These are phyloP conservation scores for Synanceia verrucosa DNA, from an alignment of 2,797 vertebrate species.

Conservation along the genomic window DNA sequence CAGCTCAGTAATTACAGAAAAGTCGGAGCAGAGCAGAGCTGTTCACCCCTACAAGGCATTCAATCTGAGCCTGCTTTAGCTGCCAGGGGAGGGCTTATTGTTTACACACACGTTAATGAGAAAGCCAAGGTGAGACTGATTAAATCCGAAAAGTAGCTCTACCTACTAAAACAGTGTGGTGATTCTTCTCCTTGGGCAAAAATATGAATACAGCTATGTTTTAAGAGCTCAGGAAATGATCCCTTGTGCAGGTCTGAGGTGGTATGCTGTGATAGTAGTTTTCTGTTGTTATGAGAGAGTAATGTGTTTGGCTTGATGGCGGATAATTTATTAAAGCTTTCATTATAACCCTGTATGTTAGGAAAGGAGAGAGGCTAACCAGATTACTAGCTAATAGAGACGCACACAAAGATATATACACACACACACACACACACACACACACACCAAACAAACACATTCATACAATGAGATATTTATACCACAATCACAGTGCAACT, in stretches of 20 bases:
- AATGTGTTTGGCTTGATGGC: slow-evolving; percentile 51
- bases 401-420: neutral
- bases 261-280: slow-evolving; percentile 26
- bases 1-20: slow-evolving; percentile 80
- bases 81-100: slow-evolving; percentile 74
- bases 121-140: slow-evolving; percentile 75
- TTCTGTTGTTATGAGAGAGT: slow-evolving; percentile 51
- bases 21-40: slow-evolving; percentile 52
- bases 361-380: slow-evolving; percentile 33
- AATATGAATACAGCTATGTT: slow-evolving; percentile 55
- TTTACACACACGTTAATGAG: slow-evolving; percentile 80
- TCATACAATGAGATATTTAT: neutral
- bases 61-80: slow-evolving; percentile 72
- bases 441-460: neutral
- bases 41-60: slow-evolving; percentile 75
- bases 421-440: neutral
- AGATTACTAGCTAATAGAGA: slow-evolving; percentile 46
- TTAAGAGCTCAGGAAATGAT: slow-evolving; percentile 53
- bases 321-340: slow-evolving; percentile 61
- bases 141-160: slow-evolving; percentile 74
- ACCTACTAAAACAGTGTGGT: slow-evolving; percentile 46
- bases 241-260: slow-evolving; percentile 42
- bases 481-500: neutral
- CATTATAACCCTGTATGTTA: slow-evolving; percentile 49
- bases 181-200: slow-evolving; percentile 58